Conservation (phyloP, 2,888 invertebrate genomes). For the Lithophane leautieri region DNA sequence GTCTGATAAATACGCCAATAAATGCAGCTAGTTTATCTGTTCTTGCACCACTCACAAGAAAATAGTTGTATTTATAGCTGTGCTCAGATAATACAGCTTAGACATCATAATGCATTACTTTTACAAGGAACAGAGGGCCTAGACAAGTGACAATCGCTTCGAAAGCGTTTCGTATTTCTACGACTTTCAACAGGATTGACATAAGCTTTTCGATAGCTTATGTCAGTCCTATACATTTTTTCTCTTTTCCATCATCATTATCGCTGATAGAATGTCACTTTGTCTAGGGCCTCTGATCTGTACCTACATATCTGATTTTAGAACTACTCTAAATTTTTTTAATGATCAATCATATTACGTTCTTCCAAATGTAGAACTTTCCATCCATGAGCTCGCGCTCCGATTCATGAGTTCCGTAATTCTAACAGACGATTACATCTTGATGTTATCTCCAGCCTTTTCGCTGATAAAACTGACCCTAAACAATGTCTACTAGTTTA, state of each 20-base stretch:
- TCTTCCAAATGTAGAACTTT: conserved; percentile 23
- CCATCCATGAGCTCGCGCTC: conserved; percentile 17
- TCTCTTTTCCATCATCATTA: no score
- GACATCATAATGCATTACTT: not conserved
- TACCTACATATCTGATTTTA: no score
- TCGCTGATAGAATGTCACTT: no score
- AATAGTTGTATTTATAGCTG: not conserved
- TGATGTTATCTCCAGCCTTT: conserved; percentile 44
- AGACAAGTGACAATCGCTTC: no score
- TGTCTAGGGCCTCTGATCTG: not conserved
- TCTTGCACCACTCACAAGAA: not conserved
- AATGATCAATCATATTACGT: not conserved
- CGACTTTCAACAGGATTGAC: no score
- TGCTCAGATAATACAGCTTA: not conserved
- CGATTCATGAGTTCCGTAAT: conserved; percentile 34
- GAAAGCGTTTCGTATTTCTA: no score
- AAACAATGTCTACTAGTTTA: conserved; percentile 60
- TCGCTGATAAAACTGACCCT: conserved; percentile 61
- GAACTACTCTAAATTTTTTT: not conserved
- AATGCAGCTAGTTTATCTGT: not conserved
- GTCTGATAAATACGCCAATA: not conserved
- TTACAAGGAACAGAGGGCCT: not conserved
- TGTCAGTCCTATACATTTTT: no score
- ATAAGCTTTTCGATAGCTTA: no score
- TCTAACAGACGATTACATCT: conserved; percentile 44